Percentiles rank a stretch among this genome's conserved stretches.
phyloP scores from a whole-genome alignment of 2,797 vertebrate species.

The Triplophysa bombifrons region DNA sequence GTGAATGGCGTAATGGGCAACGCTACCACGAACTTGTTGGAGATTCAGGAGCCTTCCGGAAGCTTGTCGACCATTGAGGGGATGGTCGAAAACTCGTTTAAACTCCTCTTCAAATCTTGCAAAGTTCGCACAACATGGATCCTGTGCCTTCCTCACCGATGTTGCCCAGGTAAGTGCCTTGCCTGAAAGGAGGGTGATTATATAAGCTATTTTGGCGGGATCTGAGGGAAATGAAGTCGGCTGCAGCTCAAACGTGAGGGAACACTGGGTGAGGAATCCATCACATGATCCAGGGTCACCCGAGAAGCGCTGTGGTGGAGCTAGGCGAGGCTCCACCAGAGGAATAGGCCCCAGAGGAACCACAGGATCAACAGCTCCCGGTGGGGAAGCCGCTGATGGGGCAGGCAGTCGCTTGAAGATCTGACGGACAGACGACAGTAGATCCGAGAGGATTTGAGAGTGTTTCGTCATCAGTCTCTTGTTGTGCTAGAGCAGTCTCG shows the following conservation, averaged over 20 bases:
- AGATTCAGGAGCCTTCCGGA: not conserved
- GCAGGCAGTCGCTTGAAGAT: no score
- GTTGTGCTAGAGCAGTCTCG: not conserved
- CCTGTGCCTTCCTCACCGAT: no score
- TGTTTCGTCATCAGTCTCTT: conserved; percentile 1
- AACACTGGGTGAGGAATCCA: not conserved
- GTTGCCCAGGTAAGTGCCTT: no score
- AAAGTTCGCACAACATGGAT: no score
- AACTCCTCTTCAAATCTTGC: no score
- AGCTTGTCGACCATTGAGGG: not conserved
- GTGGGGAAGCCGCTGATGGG: no score
- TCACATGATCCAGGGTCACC: conserved; percentile 3
- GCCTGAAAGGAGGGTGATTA: not conserved
- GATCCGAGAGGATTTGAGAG: not conserved
- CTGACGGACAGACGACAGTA: not conserved
- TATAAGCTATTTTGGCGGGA: not conserved
- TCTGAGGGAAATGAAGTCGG: not conserved
- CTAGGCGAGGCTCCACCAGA: not conserved
- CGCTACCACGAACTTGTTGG: no score
- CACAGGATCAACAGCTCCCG: no score
- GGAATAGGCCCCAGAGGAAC: no score
- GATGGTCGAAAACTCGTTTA: not conserved
- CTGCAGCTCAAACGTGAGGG: not conserved
- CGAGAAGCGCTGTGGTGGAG: no score
- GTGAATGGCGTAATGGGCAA: no score